Conservation (phyloP, 2,888 invertebrate species). For the Drosophila antonietae region DNA sequence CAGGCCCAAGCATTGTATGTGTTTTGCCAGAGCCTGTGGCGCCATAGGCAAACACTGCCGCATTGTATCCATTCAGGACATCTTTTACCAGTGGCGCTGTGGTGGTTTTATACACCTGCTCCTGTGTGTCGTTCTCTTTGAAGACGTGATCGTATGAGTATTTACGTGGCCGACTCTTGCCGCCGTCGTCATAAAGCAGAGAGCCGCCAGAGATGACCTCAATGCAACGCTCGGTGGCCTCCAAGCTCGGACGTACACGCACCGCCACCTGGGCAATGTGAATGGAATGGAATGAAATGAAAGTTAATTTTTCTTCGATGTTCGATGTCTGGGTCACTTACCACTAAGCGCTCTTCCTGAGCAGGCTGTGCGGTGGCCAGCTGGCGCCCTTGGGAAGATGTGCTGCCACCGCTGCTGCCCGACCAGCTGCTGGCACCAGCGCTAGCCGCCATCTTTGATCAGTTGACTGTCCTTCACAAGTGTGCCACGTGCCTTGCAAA, state of each 20-base stretch:
- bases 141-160: constrained; percentile 96
- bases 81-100: constrained; percentile 94
- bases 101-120: constrained; percentile 94
- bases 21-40: constrained; percentile 85
- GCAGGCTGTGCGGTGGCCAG: constrained; percentile 70
- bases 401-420: constrained; percentile 82
- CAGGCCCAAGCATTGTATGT: constrained; percentile 85
- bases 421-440: constrained; percentile 81
- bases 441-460: constrained; percentile 64
- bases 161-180: constrained; percentile 90
- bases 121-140: constrained; percentile 92
- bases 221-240: constrained; percentile 86
- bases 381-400: constrained; percentile 78
- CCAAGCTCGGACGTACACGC: constrained; percentile 94
- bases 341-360: constrained; percentile 84
- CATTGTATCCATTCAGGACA: constrained; percentile 95
- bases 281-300: too few species aligned
- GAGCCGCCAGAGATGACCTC: constrained; percentile 84
- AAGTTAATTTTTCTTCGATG: neutral
- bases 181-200: constrained; percentile 84
- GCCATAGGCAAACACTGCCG: constrained; percentile 96
- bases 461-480: constrained; percentile 40
- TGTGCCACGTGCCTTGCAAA: constrained; percentile 50
- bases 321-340: constrained; percentile 46
- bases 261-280: constrained; percentile 89